Evolutionary conservation across 2,888 invertebrate species (phyloP).

Genomic region (Synergus itoensis): DNA sequence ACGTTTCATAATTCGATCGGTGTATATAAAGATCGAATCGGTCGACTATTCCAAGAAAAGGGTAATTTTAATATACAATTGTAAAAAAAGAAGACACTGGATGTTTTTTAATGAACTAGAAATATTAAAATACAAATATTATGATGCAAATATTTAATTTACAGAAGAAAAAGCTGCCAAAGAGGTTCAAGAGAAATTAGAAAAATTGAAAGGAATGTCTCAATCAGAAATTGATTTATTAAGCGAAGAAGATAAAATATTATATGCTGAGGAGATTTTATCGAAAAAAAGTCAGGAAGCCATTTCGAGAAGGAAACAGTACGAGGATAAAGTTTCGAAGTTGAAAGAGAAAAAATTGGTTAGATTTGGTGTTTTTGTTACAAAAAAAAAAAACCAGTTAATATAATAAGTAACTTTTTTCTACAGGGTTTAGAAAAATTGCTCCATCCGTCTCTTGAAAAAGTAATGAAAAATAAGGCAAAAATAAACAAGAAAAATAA

Average conservation of each 20-base stretch:
- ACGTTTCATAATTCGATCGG: conserved; percentile 65
- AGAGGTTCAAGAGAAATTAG: conserved; percentile 43
- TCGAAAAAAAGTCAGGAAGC: not conserved
- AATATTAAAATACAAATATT: too few species aligned
- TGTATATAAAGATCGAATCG: conserved; percentile 52
- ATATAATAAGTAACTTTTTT: not conserved
- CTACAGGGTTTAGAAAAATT: not conserved
- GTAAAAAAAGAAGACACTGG: not conserved
- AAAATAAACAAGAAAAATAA: not conserved
- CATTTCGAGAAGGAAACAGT: not conserved
- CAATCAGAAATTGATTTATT: conserved; percentile 62
- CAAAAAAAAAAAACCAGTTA: not conserved
- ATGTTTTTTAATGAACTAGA: not conserved
- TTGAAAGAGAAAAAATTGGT: not conserved
- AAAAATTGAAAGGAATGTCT: conserved; percentile 64
- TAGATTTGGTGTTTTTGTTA: not conserved
- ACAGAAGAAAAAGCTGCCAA: conserved; percentile 45
- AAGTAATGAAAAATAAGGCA: not conserved
- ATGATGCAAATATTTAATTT: conserved; percentile 21
- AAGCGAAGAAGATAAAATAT: conserved; percentile 60
- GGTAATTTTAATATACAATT: conserved; percentile 38
- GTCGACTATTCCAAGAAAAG: conserved; percentile 48
- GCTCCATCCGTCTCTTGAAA: not conserved
- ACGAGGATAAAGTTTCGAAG: not conserved
- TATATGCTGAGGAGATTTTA: conserved; percentile 54